Conservation (phyloP, 2,797 vertebrate species). For the Melanotaenia parkinsoni region DNA sequence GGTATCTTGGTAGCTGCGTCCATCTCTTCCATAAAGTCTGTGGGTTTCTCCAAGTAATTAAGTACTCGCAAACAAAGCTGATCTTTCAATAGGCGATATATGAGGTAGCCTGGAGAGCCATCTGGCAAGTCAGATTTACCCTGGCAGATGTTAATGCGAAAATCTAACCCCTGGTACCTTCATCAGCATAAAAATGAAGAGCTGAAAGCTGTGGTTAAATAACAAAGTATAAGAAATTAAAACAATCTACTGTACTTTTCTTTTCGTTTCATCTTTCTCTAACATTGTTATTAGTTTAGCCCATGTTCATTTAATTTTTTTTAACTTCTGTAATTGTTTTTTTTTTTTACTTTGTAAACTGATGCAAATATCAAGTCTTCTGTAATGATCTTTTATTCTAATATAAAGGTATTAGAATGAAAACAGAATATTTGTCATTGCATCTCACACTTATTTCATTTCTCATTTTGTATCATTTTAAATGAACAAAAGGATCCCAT, state of each 20-base stretch:
- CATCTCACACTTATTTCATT: neutral
- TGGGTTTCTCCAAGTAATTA: neutral
- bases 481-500: neutral
- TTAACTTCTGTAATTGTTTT: neutral
- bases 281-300: neutral
- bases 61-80: neutral
- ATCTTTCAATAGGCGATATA: conserved; percentile 2
- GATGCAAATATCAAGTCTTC: no score
- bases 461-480: neutral
- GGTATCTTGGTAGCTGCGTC: neutral
- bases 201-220: neutral
- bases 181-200: neutral
- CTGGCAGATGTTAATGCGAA: neutral
- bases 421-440: neutral
- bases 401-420: neutral
- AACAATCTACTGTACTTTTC: neutral
- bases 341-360: neutral
- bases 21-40: neutral
- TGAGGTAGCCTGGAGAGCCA: neutral
- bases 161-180: neutral
- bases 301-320: neutral
- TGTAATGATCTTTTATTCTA: neutral
- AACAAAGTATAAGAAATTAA: neutral
- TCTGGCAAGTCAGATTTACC: neutral
- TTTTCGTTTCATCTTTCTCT: neutral